Evolutionary conservation across 2,113 vertebrate species (phyloP).

Genomic region (Platichthys flesus): DNA sequence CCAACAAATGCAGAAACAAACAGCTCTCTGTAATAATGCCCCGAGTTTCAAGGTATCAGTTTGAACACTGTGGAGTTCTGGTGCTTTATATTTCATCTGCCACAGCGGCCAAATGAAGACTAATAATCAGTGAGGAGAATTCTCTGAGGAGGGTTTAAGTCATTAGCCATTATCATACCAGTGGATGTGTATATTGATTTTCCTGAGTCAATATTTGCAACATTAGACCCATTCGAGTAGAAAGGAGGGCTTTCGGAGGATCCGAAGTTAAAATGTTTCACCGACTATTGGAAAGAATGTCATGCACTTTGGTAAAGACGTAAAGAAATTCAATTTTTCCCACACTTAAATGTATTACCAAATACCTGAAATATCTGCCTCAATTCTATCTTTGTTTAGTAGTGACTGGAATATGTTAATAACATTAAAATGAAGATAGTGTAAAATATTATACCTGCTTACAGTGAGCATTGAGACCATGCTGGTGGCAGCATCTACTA

Average conservation of each 20-base stretch:
- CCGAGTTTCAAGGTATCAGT: neutral
- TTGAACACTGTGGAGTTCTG: neutral
- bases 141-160: slow-evolving; percentile 7
- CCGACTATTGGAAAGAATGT: neutral
- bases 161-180: slow-evolving; percentile 10
- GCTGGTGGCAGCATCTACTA: too few relatives aligned
- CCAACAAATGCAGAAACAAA: neutral
- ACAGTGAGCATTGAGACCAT: too few relatives aligned
- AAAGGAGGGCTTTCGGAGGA: neutral
- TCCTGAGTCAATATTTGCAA: slow-evolving; percentile 7
- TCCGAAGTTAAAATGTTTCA: neutral
- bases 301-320: neutral
- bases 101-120: slow-evolving; percentile 17
- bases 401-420: neutral
- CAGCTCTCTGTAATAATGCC: too few relatives aligned
- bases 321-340: neutral
- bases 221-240: slow-evolving; percentile 4
- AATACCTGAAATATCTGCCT: neutral
- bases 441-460: too few relatives aligned
- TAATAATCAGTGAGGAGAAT: neutral
- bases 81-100: neutral
- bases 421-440: neutral
- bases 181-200: slow-evolving; percentile 21
- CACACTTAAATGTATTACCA: neutral
- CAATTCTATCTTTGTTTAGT: neutral